These are phyloP conservation scores for Physocephala rufipes DNA, from an alignment of 2,888 invertebrate genomes.

Conservation along the genomic window DNA sequence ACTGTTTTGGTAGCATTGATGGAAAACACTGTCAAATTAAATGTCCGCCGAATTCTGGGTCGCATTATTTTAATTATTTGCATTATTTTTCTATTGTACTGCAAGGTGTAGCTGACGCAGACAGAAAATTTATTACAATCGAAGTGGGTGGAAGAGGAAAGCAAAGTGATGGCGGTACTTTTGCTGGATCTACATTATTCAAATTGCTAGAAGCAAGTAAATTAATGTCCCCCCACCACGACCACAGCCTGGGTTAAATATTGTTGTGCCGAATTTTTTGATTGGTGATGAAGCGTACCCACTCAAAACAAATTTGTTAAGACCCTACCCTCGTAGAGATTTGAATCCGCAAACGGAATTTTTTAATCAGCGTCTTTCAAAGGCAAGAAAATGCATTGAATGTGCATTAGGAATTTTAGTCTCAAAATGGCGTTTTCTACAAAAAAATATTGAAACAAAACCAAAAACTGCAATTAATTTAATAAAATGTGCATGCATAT, in stretches of 20 bases:
- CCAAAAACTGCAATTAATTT: slow-evolving; percentile 36
- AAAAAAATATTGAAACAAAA: slow-evolving; percentile 37
- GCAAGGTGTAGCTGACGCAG: slow-evolving; percentile 7
- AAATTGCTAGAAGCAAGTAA: slow-evolving; percentile 33
- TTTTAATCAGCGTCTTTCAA: too few relatives aligned
- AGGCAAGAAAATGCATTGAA: too few relatives aligned
- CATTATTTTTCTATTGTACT: slow-evolving; percentile 7
- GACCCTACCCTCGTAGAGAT: too few relatives aligned
- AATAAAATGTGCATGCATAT: slow-evolving; percentile 28
- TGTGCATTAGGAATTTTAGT: too few relatives aligned
- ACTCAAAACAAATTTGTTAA: too few relatives aligned
- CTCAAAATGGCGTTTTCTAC: too few relatives aligned
- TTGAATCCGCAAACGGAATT: too few relatives aligned
- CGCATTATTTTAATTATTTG: not conserved
- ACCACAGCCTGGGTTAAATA: slow-evolving; percentile 27
- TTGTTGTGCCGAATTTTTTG: slow-evolving; percentile 28
- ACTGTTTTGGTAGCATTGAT: slow-evolving; percentile 31
- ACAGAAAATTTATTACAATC: not conserved
- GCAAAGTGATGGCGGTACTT: slow-evolving; percentile 26
- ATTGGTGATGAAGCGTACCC: slow-evolving; percentile 35
- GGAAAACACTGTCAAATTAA: slow-evolving; percentile 33
- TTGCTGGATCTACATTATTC: slow-evolving; percentile 29
- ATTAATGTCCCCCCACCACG: slow-evolving; percentile 29
- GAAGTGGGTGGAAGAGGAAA: slow-evolving; percentile 30
- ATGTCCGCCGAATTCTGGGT: too few relatives aligned